Base-by-base conservation (phyloP, 2,888 invertebrate species). In the Caradrina clavipalpis region DNA sequence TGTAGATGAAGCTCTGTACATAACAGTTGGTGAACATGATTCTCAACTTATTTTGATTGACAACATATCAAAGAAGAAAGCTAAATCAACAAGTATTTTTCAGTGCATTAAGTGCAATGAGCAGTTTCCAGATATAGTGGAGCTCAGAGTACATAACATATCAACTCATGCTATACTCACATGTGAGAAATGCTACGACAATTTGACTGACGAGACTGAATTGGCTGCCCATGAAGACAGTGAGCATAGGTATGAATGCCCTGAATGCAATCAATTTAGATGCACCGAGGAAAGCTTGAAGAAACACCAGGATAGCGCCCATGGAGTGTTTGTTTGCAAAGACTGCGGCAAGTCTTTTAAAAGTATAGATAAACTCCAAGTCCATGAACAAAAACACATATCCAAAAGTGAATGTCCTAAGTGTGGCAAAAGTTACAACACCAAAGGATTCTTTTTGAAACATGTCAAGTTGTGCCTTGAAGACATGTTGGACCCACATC, bases 391-490 rank as follows among this genome's bases (percentile, higher is more conserved):
- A 60, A 94, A 91, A 80, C 95, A 95, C 72, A 75, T 86, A n/a
- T 78, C 78, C 3, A 93, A 91, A 81, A 89, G 86, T 72, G 76
- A 87, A 61, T 95, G 95, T 69, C 92, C 95, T 0, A 95, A 95
- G 81, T 95, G 95, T 86, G 91, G 92, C 0, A 95, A 95, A 80
- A 82, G 75, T 10, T 95, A 95, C 64, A 81, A 89, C 15, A 95
- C 95, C 8, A 92, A 88, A 80, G 93, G 92, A 39, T 95, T 91
- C 77, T 95, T 86, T 75, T 68, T 82, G 6, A 93, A 90, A 81
- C 95, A 95, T 88, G 92, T 93, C 0, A 89, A 92, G 60, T 82
- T 95, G 54, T 95, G 95, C 68, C 76, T 93, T 0, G 88, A 91
- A 42, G 89, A 92, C 42, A 78, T 86, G 19, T 72, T 94, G n/a